These are phyloP conservation scores for Ameiurus melas DNA, from an alignment of 2,113 vertebrate species.

Conservation along the genomic window DNA sequence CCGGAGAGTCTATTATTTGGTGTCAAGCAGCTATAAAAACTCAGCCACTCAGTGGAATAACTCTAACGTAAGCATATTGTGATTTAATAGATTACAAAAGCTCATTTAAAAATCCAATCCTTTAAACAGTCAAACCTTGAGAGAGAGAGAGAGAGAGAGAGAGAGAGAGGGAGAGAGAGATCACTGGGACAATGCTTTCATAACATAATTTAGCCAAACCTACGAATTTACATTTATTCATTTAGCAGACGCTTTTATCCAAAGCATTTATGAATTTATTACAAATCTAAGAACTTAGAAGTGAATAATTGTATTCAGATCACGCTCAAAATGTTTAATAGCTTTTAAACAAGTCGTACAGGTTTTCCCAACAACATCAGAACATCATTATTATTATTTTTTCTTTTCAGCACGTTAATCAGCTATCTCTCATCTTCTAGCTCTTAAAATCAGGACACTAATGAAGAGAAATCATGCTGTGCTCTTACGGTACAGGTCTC, in stretches of 20 bases:
- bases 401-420: constrained; percentile 21
- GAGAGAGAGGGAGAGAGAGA: neutral
- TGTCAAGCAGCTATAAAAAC: constrained; percentile 40
- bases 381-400: neutral
- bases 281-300: neutral
- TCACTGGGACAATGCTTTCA: constrained; percentile 27
- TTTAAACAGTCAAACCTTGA: constrained; percentile 28
- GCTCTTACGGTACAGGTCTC: neutral
- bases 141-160: too few species aligned
- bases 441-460: constrained; percentile 31
- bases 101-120: constrained; percentile 13
- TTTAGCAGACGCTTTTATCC: too few species aligned
- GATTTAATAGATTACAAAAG: constrained; percentile 46
- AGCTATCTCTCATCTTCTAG: constrained; percentile 33
- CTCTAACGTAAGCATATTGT: constrained; percentile 9
- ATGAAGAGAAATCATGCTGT: constrained; percentile 3
- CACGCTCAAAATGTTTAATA: constrained; percentile 13
- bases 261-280: too few species aligned
- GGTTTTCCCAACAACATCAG: constrained; percentile 1
- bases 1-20: constrained; percentile 50
- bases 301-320: constrained; percentile 22
- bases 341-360: neutral
- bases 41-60: neutral
- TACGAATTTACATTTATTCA: too few species aligned
- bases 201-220: constrained; percentile 14